Evolutionary conservation across 2,888 invertebrate genomes (phyloP), one percentile per base, ranked within the genome.

Genomic region (Apamea sordens): DNA sequence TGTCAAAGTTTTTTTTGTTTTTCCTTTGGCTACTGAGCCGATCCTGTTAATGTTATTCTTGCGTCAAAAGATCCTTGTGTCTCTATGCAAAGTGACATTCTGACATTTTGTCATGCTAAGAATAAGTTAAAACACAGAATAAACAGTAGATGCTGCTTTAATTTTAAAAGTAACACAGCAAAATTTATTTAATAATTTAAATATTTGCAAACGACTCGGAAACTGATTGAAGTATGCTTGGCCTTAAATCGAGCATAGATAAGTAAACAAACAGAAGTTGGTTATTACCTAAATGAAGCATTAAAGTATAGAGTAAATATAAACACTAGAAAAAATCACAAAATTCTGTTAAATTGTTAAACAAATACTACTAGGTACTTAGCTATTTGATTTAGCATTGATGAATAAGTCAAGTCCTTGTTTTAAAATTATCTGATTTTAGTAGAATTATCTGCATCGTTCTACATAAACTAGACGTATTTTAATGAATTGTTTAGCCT

Each of bases 191-290:
- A 21, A n/a, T 10, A 41, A 36, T 65, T 15, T 36, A 5, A 72
- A 74, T 79, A 77, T 88, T 82, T 82, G 53, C 67, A 68, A 64
- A 53, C 2, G 2, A 56, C 53, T 79, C 53, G 11, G 47, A 63
- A 79, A 70, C 63, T 18, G 53, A 53, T 18, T 76, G 21, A 81
- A 86, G 79, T 44, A 70, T 53, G 13, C 78, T 87, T 79, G 89
- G 89, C 89, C 87, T 88, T 76, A 80, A 80, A 76, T 88, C 78
- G 86, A 63, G 80, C 86, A 65, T 18, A 63, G 56, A 67, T 15
- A 77, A 72, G 72, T 78, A 72, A 82, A 86, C 67, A 78, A 77
- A 64, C 50, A 73, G 74, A 73, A 69, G 41, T 68, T 78, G 32
- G 21, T 68, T 70, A 69, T 84, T 79, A 69, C 76, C 64, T 78